These are phyloP conservation scores for Heterohyrax brucei DNA, from an alignment of 2,797 vertebrate genomes.

Conservation along the genomic window DNA sequence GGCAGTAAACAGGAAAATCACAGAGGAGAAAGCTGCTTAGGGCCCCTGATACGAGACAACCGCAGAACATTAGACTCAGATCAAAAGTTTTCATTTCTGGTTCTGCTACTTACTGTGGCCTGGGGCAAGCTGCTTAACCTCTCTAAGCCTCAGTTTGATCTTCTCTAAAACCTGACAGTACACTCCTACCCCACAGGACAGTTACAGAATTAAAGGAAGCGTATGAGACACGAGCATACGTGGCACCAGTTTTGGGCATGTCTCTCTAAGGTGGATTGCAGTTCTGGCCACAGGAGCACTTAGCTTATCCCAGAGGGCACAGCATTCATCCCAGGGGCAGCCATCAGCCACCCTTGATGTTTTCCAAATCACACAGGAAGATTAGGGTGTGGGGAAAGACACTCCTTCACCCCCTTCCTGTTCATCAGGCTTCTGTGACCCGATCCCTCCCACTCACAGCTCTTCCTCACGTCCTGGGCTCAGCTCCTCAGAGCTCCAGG, in stretches of 20 bases:
- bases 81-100: background rate
- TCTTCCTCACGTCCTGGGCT: background rate
- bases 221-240: accelerated
- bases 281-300: background rate
- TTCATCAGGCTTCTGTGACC: constrained; percentile 1
- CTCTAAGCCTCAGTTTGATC: constrained; percentile 1
- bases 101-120: background rate
- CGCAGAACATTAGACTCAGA: background rate
- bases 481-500: background rate
- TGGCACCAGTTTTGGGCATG: background rate
- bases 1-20: background rate
- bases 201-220: background rate
- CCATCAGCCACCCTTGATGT: background rate
- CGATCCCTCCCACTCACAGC: constrained; percentile 10
- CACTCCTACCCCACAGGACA: background rate
- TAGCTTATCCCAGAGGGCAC: background rate
- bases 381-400: background rate
- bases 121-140: background rate
- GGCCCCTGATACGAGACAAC: background rate
- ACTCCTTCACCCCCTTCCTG: constrained; percentile 54
- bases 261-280: background rate
- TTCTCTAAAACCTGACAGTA: constrained; percentile 4
- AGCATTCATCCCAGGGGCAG: background rate
- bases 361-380: background rate
- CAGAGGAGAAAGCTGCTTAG: background rate